phyloP scores from a whole-genome alignment of 35 echinoderm and acorn worm species.

The Stichopus chloronotus region DNA sequence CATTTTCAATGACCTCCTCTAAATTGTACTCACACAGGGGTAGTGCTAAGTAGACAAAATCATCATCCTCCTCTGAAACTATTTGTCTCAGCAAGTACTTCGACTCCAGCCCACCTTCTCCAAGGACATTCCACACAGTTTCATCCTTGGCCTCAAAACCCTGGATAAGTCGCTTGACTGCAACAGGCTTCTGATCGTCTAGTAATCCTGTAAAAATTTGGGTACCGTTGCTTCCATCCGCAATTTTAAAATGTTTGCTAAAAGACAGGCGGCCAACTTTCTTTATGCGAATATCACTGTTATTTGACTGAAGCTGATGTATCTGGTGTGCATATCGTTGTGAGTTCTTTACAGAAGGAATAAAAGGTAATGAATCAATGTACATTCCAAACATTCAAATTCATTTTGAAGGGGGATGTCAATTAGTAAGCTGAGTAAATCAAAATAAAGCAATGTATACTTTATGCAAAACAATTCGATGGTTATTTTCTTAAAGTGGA shows the following conservation, averaged over 20 bases:
- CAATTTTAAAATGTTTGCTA: neutral
- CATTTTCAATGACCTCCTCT: neutral
- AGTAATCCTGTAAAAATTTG: conserved; percentile 22
- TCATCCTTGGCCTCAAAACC: neutral
- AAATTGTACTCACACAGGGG: neutral
- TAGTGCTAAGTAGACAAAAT: neutral
- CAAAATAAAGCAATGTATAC: too few relatives aligned
- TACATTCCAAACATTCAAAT: too few relatives aligned
- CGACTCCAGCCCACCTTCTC: neutral
- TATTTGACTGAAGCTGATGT: neutral
- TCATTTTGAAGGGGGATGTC: too few relatives aligned
- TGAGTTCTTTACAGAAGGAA: neutral
- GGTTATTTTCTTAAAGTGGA: too few relatives aligned
- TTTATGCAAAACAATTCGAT: too few relatives aligned
- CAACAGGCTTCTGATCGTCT: neutral
- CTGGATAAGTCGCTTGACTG: neutral
- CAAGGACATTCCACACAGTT: neutral
- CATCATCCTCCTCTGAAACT: neutral
- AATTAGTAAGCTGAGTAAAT: too few relatives aligned
- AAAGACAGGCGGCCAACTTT: conserved; percentile 5
- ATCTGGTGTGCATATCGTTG: neutral
- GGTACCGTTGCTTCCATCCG: conserved; percentile 29
- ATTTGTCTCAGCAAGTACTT: neutral
- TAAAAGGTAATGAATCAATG: neutral
- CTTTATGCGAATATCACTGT: neutral